A percentile compares a stretch with the other conserved stretches of the same genome.
Conservation (phyloP, 1,140 invertebrate genomes). For the Drosophila kikkawai region DNA sequence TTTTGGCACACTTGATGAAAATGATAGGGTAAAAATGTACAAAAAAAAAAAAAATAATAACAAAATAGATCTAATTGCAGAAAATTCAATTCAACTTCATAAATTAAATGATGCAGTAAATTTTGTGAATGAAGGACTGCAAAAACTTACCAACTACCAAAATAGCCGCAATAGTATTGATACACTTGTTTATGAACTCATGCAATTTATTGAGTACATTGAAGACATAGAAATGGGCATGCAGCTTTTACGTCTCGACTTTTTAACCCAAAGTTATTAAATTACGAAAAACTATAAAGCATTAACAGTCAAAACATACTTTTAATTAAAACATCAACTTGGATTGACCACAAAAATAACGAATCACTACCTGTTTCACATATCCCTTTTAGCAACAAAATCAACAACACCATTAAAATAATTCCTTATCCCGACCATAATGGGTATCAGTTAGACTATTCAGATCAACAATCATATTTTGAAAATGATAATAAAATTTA, state of each 20-base stretch:
- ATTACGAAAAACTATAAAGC: constrained; percentile 2
- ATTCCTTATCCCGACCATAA: too few species aligned
- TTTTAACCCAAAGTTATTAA: not conserved
- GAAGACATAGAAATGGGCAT: not conserved
- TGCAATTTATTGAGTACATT: not conserved
- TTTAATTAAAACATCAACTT: not conserved
- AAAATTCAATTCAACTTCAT: not conserved
- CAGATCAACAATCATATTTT: too few species aligned
- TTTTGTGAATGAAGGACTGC: not conserved
- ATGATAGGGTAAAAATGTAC: not conserved
- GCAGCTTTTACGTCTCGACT: not conserved
- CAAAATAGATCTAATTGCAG: not conserved
- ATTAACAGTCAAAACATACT: not conserved
- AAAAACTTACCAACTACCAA: not conserved
- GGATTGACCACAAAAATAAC: too few species aligned
- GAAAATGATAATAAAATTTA: too few species aligned
- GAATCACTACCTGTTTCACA: constrained; percentile 1
- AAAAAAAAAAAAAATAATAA: not conserved
- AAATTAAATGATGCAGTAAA: not conserved
- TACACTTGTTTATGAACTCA: not conserved
- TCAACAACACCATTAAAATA: not conserved
- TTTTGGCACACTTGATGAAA: not conserved
- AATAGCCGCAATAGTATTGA: not conserved
- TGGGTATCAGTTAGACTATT: too few species aligned
- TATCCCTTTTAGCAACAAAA: not conserved